Conservation (phyloP, 2,113 vertebrate genomes). For the Calyptommatus sinebrachiatus region DNA sequence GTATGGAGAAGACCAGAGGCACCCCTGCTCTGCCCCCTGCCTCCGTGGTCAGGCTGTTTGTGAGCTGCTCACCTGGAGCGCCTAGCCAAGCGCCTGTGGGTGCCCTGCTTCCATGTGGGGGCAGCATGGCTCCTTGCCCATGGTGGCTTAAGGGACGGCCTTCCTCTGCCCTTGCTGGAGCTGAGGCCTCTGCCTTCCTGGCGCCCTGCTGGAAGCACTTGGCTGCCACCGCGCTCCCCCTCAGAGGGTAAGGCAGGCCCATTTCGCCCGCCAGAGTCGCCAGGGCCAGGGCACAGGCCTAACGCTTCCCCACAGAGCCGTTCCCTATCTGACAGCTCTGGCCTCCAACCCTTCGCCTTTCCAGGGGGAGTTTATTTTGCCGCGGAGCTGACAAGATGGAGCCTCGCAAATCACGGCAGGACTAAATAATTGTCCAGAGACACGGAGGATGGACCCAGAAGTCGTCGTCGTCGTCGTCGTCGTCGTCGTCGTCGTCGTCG, state of each 20-base stretch:
- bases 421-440: background rate
- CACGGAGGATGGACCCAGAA: background rate
- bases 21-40: background rate
- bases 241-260: slow-evolving; percentile 64
- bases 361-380: slow-evolving; percentile 32
- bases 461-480: too few species aligned
- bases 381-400: slow-evolving; percentile 2
- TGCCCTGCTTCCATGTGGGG: too few species aligned
- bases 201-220: background rate
- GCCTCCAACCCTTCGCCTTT: background rate
- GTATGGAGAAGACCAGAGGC: background rate
- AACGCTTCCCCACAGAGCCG: slow-evolving; percentile 55
- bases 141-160: background rate
- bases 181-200: background rate
- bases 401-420: background rate
- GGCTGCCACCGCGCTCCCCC: background rate
- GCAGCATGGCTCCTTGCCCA: background rate
- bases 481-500: too few species aligned
- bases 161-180: background rate
- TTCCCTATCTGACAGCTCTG: slow-evolving; percentile 36
- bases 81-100: too few species aligned
- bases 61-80: too few species aligned
- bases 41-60: too few species aligned
- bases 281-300: slow-evolving; percentile 34
- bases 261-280: slow-evolving; percentile 67